Conservation (phyloP, 2,797 vertebrate species). For the Melanotaenia maccullochi region DNA sequence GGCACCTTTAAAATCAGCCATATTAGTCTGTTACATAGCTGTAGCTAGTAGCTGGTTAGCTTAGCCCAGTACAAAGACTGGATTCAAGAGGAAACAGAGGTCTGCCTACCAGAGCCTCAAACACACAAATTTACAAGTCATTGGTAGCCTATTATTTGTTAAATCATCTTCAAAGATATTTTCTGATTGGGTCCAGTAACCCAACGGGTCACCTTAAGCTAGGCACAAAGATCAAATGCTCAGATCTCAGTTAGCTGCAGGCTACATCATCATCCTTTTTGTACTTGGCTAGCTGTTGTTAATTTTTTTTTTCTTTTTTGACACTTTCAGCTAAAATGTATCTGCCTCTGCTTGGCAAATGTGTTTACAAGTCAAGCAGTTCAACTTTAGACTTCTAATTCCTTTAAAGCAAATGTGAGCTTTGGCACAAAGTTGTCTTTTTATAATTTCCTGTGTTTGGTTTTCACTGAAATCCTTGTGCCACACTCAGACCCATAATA, state of each 20-base stretch:
- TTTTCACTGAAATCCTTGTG: background rate
- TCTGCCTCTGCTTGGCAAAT: conserved; percentile 13
- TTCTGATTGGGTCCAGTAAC: background rate
- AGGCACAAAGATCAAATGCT: background rate
- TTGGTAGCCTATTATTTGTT: background rate
- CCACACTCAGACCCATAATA: background rate
- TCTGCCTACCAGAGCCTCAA: background rate
- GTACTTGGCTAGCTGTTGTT: conserved; percentile 1
- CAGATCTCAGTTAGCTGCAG: background rate
- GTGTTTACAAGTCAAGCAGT: background rate
- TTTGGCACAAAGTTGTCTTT: background rate
- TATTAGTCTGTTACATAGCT: no score
- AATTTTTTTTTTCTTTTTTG: background rate
- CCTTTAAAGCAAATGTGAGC: background rate
- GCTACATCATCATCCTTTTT: background rate
- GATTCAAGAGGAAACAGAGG: background rate
- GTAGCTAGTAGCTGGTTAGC: background rate
- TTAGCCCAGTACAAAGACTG: background rate
- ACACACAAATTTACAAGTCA: background rate
- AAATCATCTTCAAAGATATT: background rate
- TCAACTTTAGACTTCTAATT: conserved; percentile 2
- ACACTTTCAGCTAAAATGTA: conserved; percentile 6
- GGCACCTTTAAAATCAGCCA: background rate
- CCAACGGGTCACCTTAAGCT: background rate
- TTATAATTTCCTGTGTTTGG: background rate